Evolutionary conservation across 2,888 invertebrate species (phyloP), one percentile per base, ranked within the genome.

Genomic region (Arctia plantaginis): DNA sequence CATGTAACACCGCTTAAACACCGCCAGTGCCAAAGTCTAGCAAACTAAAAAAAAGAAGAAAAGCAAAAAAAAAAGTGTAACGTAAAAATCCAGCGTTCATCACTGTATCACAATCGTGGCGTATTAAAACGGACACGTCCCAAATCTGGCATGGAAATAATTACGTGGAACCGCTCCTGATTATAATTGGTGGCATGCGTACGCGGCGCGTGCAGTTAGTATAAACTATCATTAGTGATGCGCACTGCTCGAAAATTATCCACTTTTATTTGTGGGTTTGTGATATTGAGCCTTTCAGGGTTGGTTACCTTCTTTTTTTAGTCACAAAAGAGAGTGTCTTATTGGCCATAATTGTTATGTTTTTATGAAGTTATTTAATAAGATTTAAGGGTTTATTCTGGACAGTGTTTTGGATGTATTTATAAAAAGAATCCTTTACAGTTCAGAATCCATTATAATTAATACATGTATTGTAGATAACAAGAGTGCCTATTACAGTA

Each of bases 171-270:
- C 89, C 86, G 88, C 87, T 86, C 86, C 81, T 81, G 88, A 85
- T 90, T 90, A 90, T 92, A 92, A 92, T 92, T 92, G 91, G 88
- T 84, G 88, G 90, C 67, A 87, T 88, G 82, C 84, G 80, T 72
- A 82, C 80, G 80, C 85, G 85, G 85, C 85, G 85, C 85, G 85
- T 86, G 86, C 87, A 85, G 88, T 84, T 88, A 88, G 84, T 86
- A 86, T 86, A 87, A 88, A 88, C 84, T 87, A 88, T 87, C 88
- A 90, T 90, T 90, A 89, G 85, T 82, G 87, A 87, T 86, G 86
- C 85, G 85, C 85, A 85, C 86, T 84, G 85, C 84, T 86, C 80
- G 78, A 78, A 85, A 87, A 88, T 89, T 89, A 85, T 85, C 82
- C 84, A 83, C 82, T 86, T 89, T 87, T 87, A 87, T 89, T 88